These are phyloP conservation scores for Agrilus planipennis DNA, from an alignment of 1,140 invertebrate species.

Conservation along the genomic window DNA sequence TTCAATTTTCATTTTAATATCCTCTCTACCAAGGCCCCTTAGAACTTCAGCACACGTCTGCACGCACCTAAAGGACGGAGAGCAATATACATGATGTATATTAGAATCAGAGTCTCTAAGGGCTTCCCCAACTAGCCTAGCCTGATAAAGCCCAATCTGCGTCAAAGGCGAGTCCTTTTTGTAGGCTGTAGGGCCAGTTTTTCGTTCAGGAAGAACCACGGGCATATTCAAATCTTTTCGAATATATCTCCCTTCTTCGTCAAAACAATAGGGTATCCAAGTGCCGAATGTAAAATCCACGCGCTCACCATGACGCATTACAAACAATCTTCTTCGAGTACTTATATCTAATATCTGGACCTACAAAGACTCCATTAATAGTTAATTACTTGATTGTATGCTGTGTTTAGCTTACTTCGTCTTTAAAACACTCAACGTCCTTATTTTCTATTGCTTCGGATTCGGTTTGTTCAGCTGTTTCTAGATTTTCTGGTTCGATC, in stretches of 20 bases:
- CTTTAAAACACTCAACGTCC: too few species aligned
- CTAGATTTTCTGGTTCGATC: too few species aligned
- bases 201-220: constrained; percentile 48
- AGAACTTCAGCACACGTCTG: constrained; percentile 70
- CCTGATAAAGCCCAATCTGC: constrained; percentile 63
- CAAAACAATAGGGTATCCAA: constrained; percentile 82
- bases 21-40: constrained; percentile 36
- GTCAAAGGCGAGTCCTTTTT: constrained; percentile 79
- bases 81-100: constrained; percentile 67
- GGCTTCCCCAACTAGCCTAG: constrained; percentile 63
- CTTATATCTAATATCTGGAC: too few species aligned
- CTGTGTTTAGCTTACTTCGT: too few species aligned
- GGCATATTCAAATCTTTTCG: constrained; percentile 87
- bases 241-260: constrained; percentile 62
- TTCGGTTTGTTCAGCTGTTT: too few species aligned
- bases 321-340: too few species aligned
- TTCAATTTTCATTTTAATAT: constrained; percentile 42
- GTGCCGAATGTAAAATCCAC: constrained; percentile 84
- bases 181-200: constrained; percentile 51
- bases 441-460: too few species aligned
- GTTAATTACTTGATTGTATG: too few species aligned
- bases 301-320: constrained; percentile 78
- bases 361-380: too few species aligned
- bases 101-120: constrained; percentile 52
- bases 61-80: constrained; percentile 81